These are phyloP conservation scores for Microplitis mediator DNA, from an alignment of 1,140 invertebrate species.

Conservation along the genomic window DNA sequence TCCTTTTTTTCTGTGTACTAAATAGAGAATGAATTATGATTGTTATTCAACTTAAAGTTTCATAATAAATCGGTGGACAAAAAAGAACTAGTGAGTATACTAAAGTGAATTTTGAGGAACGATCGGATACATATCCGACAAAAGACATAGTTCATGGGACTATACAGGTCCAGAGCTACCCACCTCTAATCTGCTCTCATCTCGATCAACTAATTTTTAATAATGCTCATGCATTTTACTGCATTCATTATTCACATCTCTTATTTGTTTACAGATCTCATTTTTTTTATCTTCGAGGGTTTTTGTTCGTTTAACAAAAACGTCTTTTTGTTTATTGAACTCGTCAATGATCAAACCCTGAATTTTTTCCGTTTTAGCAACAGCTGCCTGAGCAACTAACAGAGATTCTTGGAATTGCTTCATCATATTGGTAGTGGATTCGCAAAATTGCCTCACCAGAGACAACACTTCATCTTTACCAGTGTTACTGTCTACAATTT, in stretches of 20 bases:
- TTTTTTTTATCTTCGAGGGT: background rate
- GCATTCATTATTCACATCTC: no score
- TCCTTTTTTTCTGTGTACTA: no score
- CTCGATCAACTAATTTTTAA: background rate
- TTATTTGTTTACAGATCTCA: background rate
- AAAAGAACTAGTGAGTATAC: no score
- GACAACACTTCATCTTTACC: slow-evolving; percentile 2
- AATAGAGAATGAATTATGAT: no score
- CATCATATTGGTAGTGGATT: background rate
- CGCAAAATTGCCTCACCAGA: background rate
- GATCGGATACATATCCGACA: no score
- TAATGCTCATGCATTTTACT: no score
- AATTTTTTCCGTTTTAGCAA: slow-evolving; percentile 6
- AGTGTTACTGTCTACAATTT: slow-evolving; percentile 1
- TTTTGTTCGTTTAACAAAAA: slow-evolving; percentile 2
- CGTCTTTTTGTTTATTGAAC: slow-evolving; percentile 14
- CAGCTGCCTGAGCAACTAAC: background rate
- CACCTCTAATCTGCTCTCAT: slow-evolving; percentile 11
- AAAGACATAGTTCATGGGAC: no score
- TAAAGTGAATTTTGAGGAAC: no score
- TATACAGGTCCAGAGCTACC: no score
- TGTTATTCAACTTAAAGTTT: no score
- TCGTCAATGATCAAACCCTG: background rate
- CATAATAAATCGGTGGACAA: no score
- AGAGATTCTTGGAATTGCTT: background rate